Conservation (phyloP, 2,888 invertebrate genomes). For the Macrosiphum euphorbiae region DNA sequence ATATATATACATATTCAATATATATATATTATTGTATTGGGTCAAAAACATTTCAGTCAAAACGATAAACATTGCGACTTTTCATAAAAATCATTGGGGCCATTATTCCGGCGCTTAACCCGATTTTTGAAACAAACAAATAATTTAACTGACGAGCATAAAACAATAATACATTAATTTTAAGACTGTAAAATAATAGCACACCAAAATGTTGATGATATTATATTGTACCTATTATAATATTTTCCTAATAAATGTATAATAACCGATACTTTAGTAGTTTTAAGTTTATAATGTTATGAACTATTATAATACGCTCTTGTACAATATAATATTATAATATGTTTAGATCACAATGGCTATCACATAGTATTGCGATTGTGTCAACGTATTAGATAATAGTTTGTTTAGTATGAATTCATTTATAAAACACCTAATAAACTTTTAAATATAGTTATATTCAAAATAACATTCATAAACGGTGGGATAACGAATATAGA, state of each 20-base stretch:
- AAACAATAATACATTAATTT: background rate
- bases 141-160: background rate
- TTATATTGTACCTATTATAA: too few species aligned
- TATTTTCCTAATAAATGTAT: background rate
- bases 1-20: background rate
- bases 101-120: background rate
- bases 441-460: background rate
- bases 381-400: too few species aligned
- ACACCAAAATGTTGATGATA: too few species aligned
- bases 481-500: background rate
- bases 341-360: too few species aligned
- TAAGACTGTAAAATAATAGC: background rate
- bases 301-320: background rate
- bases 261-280: background rate
- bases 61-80: background rate
- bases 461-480: background rate
- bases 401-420: background rate
- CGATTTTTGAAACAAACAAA: background rate
- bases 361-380: too few species aligned
- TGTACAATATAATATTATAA: background rate
- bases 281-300: background rate
- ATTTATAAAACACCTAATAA: background rate
- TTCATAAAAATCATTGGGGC: background rate
- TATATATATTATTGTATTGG: background rate
- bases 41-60: constrained; percentile 22